Conservation (phyloP, 2,888 invertebrate genomes). For the Nasonovia ribisnigri region DNA sequence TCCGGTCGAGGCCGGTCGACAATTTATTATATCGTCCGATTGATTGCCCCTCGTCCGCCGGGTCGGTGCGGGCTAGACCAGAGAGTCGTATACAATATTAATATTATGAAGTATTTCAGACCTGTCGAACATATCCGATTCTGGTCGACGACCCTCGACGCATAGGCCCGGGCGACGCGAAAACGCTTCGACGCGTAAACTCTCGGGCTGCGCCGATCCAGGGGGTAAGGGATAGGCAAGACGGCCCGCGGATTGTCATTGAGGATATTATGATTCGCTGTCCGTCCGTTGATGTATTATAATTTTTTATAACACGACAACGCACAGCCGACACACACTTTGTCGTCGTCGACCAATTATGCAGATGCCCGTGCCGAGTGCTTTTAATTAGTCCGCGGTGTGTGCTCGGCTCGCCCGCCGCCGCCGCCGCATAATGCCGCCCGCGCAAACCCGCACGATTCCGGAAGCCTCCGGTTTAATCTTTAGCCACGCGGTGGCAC, state of each 20-base stretch:
- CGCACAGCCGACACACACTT: neutral
- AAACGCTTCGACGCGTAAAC: too few species aligned
- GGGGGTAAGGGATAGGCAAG: too few species aligned
- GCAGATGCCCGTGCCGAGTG: neutral
- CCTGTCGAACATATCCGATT: neutral
- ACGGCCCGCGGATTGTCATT: too few species aligned
- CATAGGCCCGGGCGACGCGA: too few species aligned
- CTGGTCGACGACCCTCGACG: neutral
- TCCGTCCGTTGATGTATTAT: too few species aligned
- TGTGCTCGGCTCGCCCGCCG: neutral
- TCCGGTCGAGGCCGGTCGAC: neutral
- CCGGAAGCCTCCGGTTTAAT: constrained; percentile 32
- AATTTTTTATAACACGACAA: neutral
- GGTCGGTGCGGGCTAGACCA: neutral
- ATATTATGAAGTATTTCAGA: neutral
- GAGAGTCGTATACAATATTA: neutral
- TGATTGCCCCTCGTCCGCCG: neutral
- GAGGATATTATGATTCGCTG: too few species aligned
- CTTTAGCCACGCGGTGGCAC: neutral
- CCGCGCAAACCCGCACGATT: constrained; percentile 30
- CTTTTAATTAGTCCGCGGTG: constrained; percentile 18
- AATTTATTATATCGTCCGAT: neutral
- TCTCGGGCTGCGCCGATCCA: too few species aligned
- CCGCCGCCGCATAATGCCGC: neutral
- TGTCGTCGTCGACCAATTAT: neutral